Conservation (phyloP, 2,888 invertebrate genomes). For the Spodoptera littoralis region DNA sequence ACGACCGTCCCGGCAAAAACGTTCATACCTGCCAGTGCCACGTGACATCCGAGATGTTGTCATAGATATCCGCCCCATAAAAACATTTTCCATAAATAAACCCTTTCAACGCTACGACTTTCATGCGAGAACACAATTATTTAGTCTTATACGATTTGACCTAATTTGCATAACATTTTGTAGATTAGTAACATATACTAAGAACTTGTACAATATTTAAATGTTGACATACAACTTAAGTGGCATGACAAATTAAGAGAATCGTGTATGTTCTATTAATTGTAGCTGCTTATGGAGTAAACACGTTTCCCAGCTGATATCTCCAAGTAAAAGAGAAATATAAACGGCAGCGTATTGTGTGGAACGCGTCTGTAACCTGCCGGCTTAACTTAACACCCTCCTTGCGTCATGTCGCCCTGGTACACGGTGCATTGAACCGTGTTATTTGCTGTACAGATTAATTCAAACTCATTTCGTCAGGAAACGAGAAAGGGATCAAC, state of each 20-base stretch:
- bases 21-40: conserved; percentile 47
- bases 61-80: conserved; percentile 31
- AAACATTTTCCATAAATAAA: conserved; percentile 45
- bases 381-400: conserved; percentile 54
- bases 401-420: conserved; percentile 51
- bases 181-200: too few species aligned
- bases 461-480: conserved; percentile 45
- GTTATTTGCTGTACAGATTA: conserved; percentile 52
- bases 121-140: conserved; percentile 3
- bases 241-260: too few species aligned
- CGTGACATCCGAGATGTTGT: conserved; percentile 35
- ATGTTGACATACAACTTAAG: too few species aligned
- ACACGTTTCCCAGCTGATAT: conserved; percentile 19
- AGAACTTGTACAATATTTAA: too few species aligned
- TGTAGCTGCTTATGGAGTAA: too few species aligned
- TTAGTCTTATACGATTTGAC: too few species aligned
- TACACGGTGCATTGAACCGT: conserved; percentile 57
- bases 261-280: too few species aligned
- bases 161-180: too few species aligned
- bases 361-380: conserved; percentile 35
- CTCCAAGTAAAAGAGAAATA: conserved; percentile 24
- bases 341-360: conserved; percentile 34
- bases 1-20: conserved; percentile 42
- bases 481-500: conserved; percentile 38
- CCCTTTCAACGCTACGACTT: conserved; percentile 21